phyloP scores from a whole-genome alignment of 2,888 invertebrate genomes.

The Drosophila kambysellisi region DNA sequence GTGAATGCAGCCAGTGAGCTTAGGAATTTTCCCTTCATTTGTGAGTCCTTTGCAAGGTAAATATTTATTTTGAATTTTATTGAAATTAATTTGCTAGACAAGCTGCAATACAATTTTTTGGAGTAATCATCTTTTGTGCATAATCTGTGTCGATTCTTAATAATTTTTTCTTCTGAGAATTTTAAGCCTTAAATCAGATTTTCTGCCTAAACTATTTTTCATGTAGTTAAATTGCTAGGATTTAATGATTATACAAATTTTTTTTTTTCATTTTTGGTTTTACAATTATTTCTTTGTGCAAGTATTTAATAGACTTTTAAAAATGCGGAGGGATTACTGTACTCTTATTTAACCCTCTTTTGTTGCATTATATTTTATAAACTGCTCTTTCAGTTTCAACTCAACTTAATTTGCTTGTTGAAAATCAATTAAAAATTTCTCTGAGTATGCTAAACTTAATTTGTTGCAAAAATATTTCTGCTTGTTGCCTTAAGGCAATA shows the following conservation, averaged over 20 bases:
- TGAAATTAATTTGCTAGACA: constrained; percentile 9
- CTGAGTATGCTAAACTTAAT: constrained; percentile 43
- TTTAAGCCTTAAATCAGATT: neutral
- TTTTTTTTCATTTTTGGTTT: neutral
- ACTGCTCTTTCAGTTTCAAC: constrained; percentile 13
- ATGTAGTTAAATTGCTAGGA: neutral
- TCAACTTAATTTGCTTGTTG: constrained; percentile 30
- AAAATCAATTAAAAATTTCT: constrained; percentile 53
- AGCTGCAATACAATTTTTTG: neutral
- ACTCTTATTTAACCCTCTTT: too few species aligned
- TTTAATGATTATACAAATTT: neutral
- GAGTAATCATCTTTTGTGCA: constrained; percentile 1
- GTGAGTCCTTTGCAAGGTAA: constrained; percentile 6
- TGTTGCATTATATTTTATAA: neutral
- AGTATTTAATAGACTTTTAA: neutral
- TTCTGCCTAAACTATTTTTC: too few species aligned
- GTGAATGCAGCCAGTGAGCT: constrained; percentile 6
- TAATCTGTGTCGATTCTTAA: constrained; percentile 2
- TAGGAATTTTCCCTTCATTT: neutral
- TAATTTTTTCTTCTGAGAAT: neutral
- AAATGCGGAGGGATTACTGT: neutral
- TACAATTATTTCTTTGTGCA: too few species aligned
- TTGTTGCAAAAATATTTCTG: constrained; percentile 38
- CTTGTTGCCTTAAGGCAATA: constrained; percentile 24
- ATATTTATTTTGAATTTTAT: constrained; percentile 17